These are phyloP conservation scores for Cygnus olor DNA, from an alignment of 2,797 vertebrate species.

Conservation along the genomic window DNA sequence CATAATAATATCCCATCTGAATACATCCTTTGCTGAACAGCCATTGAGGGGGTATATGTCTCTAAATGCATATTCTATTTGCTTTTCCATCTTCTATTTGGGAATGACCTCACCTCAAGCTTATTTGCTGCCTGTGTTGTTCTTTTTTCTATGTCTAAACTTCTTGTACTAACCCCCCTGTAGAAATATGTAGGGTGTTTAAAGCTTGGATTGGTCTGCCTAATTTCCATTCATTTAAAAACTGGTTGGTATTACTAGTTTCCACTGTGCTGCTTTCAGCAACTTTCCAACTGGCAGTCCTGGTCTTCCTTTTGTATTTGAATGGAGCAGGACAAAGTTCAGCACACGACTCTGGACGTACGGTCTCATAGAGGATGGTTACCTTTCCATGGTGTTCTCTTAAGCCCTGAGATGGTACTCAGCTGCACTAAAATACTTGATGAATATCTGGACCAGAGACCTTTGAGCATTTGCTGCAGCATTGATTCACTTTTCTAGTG, in stretches of 20 bases:
- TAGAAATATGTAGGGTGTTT: not conserved
- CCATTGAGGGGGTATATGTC: not conserved
- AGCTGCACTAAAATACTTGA: not conserved
- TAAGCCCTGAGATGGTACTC: not conserved
- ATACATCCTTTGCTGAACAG: not conserved
- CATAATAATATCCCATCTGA: not conserved
- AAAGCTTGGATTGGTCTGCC: not conserved
- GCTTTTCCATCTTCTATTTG: not conserved
- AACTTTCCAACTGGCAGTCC: not conserved
- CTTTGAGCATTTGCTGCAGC: not conserved
- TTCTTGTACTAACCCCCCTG: not conserved
- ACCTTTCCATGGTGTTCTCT: not conserved
- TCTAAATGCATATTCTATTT: not conserved
- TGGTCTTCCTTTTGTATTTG: not conserved
- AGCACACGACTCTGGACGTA: not conserved
- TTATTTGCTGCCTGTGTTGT: not conserved
- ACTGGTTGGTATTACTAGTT: not conserved
- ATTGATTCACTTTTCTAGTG: not conserved
- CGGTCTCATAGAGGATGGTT: not conserved
- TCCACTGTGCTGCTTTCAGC: not conserved
- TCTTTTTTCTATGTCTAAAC: not conserved
- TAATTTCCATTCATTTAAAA: not conserved
- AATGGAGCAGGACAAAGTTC: not conserved
- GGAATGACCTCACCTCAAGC: not conserved
- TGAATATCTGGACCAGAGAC: not conserved